Percentiles rank a stretch among this genome's conserved stretches.
phyloP scores from a whole-genome alignment of 2,113 vertebrate genomes.

The Crocuta crocuta region DNA sequence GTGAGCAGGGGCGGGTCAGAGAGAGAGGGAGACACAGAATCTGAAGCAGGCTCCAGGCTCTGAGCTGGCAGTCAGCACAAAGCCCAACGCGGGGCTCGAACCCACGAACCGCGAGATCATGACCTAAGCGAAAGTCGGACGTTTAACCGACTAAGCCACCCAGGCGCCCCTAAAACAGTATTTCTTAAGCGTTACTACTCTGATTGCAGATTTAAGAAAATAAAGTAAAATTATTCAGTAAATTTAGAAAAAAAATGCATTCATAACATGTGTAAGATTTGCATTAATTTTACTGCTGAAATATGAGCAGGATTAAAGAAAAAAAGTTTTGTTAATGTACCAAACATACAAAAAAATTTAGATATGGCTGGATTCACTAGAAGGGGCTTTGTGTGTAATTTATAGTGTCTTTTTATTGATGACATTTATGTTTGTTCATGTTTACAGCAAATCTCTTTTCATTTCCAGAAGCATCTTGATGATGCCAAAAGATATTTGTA shows the following conservation, averaged over 20 bases:
- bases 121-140: too few species aligned
- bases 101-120: too few species aligned
- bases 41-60: too few species aligned
- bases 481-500: not conserved
- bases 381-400: not conserved
- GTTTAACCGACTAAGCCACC: too few species aligned
- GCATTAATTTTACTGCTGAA: not conserved
- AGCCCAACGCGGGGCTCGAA: too few species aligned
- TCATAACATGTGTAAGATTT: not conserved
- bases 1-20: too few species aligned
- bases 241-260: slow-evolving; percentile 30
- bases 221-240: not conserved
- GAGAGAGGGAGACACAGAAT: too few species aligned
- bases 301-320: not conserved
- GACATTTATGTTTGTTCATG: not conserved
- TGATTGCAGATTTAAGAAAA: slow-evolving; percentile 11
- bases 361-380: not conserved
- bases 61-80: too few species aligned
- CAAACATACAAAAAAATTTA: not conserved
- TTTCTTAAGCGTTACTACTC: not conserved
- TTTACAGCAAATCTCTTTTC: not conserved
- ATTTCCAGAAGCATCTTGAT: slow-evolving; percentile 1
- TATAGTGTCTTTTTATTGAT: not conserved
- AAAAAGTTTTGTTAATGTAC: not conserved
- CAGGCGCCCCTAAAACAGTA: slow-evolving; percentile 54